Conservation (phyloP, 2,113 vertebrate genomes). For the Podarcis cretensis region DNA sequence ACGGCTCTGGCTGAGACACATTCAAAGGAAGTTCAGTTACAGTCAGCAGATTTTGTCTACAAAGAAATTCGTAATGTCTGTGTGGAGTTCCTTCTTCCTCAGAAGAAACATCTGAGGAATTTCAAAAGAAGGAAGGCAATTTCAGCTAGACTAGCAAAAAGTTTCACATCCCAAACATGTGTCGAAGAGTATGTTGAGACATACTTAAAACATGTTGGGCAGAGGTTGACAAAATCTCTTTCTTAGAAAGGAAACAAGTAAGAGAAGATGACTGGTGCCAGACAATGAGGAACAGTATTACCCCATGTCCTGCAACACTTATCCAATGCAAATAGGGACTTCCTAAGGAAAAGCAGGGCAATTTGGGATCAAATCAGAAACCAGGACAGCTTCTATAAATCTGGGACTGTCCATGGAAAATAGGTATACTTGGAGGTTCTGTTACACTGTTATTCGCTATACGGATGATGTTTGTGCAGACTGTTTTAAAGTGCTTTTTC, state of each 20-base stretch:
- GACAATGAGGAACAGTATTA: slow-evolving; percentile 44
- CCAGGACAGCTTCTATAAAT: too few relatives aligned
- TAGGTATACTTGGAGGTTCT: too few relatives aligned
- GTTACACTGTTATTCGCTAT: too few relatives aligned
- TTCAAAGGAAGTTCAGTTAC: too few relatives aligned
- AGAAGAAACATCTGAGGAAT: background rate
- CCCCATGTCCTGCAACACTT: background rate
- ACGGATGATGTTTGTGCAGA: too few relatives aligned
- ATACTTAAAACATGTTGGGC: background rate
- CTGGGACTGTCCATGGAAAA: too few relatives aligned
- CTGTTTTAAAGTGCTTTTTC: background rate
- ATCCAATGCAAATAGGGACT: too few relatives aligned
- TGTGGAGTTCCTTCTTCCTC: background rate
- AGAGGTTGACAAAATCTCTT: slow-evolving; percentile 23
- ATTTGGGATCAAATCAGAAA: too few relatives aligned
- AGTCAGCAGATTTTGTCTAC: background rate
- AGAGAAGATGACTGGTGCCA: slow-evolving; percentile 46
- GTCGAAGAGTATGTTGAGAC: background rate
- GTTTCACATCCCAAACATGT: background rate
- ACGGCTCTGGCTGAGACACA: too few relatives aligned
- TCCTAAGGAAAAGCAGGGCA: too few relatives aligned
- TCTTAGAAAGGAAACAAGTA: slow-evolving; percentile 51
- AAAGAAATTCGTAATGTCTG: background rate
- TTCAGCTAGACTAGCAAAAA: background rate
- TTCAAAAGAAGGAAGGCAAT: background rate